These are phyloP conservation scores for Phyto melanocephala DNA, from an alignment of 2,888 invertebrate species.

Conservation along the genomic window DNA sequence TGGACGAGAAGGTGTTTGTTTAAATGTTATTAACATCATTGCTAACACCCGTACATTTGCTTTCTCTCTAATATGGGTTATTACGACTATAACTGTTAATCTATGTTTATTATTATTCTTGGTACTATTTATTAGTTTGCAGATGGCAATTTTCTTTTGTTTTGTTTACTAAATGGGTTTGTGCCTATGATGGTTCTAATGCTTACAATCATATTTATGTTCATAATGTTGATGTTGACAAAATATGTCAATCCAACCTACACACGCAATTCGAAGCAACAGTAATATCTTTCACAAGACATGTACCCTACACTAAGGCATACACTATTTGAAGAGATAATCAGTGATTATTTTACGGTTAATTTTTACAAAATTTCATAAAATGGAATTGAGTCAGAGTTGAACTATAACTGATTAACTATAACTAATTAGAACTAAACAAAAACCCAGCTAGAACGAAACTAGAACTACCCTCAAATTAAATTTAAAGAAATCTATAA, in stretches of 20 bases:
- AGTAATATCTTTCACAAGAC: not conserved
- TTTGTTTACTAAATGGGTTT: not conserved
- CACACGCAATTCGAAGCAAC: conserved; percentile 13
- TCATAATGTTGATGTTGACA: conserved; percentile 50
- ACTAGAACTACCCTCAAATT: no score
- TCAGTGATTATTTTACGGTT: no score
- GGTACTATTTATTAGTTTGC: no score
- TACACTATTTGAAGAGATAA: not conserved
- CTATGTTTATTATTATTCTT: no score
- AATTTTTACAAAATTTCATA: no score
- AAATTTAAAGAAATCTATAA: no score
- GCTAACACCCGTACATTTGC: not conserved
- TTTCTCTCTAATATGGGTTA: no score
- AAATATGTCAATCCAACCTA: conserved; percentile 50
- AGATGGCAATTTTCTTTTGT: not conserved
- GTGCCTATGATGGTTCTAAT: conserved; percentile 13
- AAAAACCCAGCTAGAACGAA: no score
- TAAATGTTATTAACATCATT: not conserved
- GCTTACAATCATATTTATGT: not conserved
- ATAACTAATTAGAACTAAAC: no score
- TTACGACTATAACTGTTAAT: no score
- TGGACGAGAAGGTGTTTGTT: not conserved
- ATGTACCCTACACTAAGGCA: not conserved
- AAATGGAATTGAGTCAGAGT: no score
- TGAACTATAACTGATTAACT: no score